These are phyloP conservation scores for Dicrurus megarhynchus DNA, from an alignment of 2,113 vertebrate genomes.

Conservation along the genomic window DNA sequence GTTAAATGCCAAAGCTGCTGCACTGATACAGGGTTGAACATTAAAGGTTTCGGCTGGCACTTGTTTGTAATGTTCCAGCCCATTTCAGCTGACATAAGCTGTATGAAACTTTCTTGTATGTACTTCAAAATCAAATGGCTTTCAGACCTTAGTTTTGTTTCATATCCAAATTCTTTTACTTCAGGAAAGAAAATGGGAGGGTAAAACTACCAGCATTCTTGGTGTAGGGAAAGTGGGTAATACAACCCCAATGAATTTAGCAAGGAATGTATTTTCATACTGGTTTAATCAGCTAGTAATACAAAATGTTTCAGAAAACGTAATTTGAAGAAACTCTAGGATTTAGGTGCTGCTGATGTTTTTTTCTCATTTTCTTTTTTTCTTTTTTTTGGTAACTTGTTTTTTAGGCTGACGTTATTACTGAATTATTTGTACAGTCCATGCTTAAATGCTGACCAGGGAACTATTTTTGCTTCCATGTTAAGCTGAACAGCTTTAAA, in stretches of 20 bases:
- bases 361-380: background rate
- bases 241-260: background rate
- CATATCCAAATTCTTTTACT: background rate
- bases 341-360: background rate
- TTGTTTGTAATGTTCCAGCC: background rate
- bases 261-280: background rate
- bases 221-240: background rate
- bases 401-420: background rate
- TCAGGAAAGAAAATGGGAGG: background rate
- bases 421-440: background rate
- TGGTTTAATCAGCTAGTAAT: background rate
- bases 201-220: background rate
- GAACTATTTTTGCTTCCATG: conserved; percentile 7
- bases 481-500: conserved; percentile 51
- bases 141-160: background rate
- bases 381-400: background rate
- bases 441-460: background rate
- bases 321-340: background rate
- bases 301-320: background rate
- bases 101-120: background rate
- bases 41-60: background rate
- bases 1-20: background rate
- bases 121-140: background rate
- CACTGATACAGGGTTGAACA: background rate
- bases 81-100: background rate